These are phyloP conservation scores for Branchellion lobata DNA, from an alignment of 2,888 invertebrate species.

Conservation along the genomic window DNA sequence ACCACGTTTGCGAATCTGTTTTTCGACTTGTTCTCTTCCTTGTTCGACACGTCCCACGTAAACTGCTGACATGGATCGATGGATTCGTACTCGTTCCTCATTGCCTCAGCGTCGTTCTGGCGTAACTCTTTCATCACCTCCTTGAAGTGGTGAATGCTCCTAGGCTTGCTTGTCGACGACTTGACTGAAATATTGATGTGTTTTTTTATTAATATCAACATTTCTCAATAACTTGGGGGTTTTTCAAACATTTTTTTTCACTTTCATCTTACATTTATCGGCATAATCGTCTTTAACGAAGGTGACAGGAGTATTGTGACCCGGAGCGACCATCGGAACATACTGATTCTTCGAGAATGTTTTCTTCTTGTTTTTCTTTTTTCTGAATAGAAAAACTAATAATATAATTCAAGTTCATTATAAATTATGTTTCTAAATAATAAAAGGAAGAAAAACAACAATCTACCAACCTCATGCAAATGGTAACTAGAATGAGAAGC, in stretches of 20 bases:
- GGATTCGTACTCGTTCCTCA: conserved; percentile 81
- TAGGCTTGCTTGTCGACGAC: conserved; percentile 4
- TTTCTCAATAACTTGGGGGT: background rate
- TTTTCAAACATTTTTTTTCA: background rate
- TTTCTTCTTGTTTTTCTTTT: background rate
- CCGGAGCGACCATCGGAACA: background rate
- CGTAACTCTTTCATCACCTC: conserved; percentile 30
- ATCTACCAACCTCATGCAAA: background rate
- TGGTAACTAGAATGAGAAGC: background rate
- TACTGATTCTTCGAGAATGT: background rate
- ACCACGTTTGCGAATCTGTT: conserved; percentile 99
- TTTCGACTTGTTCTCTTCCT: conserved; percentile 97
- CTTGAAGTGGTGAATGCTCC: background rate
- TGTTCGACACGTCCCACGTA: conserved; percentile 97
- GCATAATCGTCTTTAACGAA: background rate
- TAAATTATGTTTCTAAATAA: too few relatives aligned
- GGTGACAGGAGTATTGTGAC: background rate
- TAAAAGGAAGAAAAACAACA: background rate
- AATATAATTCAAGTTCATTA: background rate
- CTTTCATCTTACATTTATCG: background rate
- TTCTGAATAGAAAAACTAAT: background rate
- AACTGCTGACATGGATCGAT: conserved; percentile 99
- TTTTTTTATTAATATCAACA: background rate
- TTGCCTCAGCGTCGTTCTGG: background rate
- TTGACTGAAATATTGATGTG: background rate